Conservation (phyloP, 2,113 vertebrate species). For the Cygnus buccinator region DNA sequence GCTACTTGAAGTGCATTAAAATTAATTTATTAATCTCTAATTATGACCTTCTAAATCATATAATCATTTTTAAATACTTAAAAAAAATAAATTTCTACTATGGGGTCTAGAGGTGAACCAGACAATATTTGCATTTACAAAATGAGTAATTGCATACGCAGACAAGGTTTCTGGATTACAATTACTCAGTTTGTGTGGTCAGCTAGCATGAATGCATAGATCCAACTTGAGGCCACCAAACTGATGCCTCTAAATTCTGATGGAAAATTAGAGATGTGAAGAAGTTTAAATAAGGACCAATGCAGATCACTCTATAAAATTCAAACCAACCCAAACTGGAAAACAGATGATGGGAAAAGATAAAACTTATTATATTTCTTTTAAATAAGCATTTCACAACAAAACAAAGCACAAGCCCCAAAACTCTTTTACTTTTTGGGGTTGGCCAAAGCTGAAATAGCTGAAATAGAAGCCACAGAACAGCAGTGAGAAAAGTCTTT, state of each 20-base stretch:
- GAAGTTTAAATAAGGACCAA: background rate
- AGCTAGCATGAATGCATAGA: background rate
- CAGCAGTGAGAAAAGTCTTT: background rate
- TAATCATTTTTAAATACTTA: background rate
- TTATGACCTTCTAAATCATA: background rate
- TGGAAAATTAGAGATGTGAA: background rate
- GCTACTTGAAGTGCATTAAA: background rate
- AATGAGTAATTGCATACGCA: background rate
- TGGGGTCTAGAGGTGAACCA: background rate
- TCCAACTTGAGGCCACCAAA: background rate
- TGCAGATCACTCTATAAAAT: background rate
- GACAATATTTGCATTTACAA: background rate
- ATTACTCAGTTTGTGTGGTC: background rate
- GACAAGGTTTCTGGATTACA: background rate
- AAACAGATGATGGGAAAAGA: constrained; percentile 25
- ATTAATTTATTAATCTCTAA: background rate
- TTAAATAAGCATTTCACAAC: constrained; percentile 33
- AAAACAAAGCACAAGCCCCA: background rate
- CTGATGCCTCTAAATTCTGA: background rate
- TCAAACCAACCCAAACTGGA: background rate
- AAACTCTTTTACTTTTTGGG: background rate
- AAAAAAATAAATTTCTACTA: background rate
- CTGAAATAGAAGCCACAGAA: background rate
- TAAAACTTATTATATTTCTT: background rate
- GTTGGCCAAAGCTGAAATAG: background rate